These are phyloP conservation scores for Tiliacea citrago DNA, from an alignment of 2,888 invertebrate genomes.

Conservation along the genomic window DNA sequence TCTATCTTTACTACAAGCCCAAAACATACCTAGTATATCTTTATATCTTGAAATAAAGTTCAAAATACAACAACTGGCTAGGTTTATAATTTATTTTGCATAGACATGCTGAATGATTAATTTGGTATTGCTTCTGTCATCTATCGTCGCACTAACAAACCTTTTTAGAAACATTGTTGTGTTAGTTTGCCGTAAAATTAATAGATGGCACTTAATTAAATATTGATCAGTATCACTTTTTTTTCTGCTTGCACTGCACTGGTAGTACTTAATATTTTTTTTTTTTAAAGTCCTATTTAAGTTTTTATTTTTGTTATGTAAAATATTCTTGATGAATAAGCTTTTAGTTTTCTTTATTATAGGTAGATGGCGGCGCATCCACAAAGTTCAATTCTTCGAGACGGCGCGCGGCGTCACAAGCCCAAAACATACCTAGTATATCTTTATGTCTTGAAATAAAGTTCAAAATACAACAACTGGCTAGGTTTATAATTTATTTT, in stretches of 20 bases:
- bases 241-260: too few relatives aligned
- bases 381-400: background rate
- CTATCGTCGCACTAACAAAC: conserved; percentile 1
- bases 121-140: conserved; percentile 25
- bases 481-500: too few relatives aligned
- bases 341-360: background rate
- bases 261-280: background rate
- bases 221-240: accelerated
- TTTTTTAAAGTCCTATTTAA: background rate
- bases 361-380: conserved; percentile 7
- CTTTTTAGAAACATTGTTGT: background rate
- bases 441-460: background rate
- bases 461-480: background rate
- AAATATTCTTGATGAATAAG: background rate
- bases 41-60: background rate
- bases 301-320: background rate
- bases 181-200: background rate
- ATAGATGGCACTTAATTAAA: conserved; percentile 35
- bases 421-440: too few relatives aligned
- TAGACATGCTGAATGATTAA: background rate
- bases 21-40: background rate
- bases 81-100: too few relatives aligned
- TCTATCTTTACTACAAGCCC: background rate
- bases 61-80: too few relatives aligned
- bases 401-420: background rate